Evolutionary conservation across 2,888 invertebrate species (phyloP), one percentile per base, ranked within the genome.

Genomic region (Mythimna impura): DNA sequence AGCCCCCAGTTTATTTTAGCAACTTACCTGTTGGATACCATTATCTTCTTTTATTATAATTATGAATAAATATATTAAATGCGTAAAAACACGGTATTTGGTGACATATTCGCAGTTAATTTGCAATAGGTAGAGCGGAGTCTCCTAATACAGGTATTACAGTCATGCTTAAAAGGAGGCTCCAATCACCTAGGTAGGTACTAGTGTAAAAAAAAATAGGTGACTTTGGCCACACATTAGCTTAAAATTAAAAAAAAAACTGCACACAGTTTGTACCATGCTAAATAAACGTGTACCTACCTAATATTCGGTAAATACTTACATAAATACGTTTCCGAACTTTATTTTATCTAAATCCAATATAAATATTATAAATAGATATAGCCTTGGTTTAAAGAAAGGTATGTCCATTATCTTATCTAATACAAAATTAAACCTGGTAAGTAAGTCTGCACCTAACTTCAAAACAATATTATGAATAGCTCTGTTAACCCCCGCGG

Each of bases 401-500:
- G 34, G 50, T 64, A 36, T 22, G n/a, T 4, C n/a, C 34, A 57
- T 12, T 66, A 57, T 66, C 69, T 69, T 55, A 69, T 69, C 69
- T 55, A 10, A 4, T 5, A 25, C 9, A 3, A 43, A 17, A 34
- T 8, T 60, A 36, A 36, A 60, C 60, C 14, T 7, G 36, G 14
- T 60, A 58, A 34, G n/a, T 58, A 61, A 9, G 4, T 30, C n/a
- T 3, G 10, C 54, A 17, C 63, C 7, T 22, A 22, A 10, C 65
- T 9, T 3, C n/a, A 54, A 64, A 65, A 54, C 54, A 64, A 69
- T 69, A 69, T 54, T 40, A 47, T 50, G 22, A 67, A 22, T 61
- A 22, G 6, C 17, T 47, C 7, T 17, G 17, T 6, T 17, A 14
- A 6, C 6, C 6, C 6, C 17, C 47, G 47, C 47, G 47, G 47